Conservation (phyloP, 2,113 vertebrate species). For the Corythornis madagascariensis region DNA sequence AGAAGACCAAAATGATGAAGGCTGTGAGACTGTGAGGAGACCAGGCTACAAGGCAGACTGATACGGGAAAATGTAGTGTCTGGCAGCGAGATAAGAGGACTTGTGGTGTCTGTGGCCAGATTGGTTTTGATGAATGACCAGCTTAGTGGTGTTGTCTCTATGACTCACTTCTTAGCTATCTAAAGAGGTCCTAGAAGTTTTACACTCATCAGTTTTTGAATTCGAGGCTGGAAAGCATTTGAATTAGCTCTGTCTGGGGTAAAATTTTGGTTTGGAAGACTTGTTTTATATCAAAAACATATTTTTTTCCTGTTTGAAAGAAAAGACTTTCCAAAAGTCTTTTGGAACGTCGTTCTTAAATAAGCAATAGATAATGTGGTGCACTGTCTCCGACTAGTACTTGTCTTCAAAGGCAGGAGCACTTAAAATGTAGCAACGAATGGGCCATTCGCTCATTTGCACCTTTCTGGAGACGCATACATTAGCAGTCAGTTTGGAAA, state of each 20-base stretch:
- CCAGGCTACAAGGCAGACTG: slow-evolving; percentile 40
- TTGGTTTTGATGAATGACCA: slow-evolving; percentile 71
- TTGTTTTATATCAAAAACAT: background rate
- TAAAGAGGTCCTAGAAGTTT: background rate
- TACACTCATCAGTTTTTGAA: slow-evolving; percentile 12
- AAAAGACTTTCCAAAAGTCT: background rate
- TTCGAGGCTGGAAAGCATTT: background rate
- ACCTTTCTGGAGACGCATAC: slow-evolving; percentile 4
- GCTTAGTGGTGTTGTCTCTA: slow-evolving; percentile 59
- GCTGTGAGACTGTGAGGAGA: background rate
- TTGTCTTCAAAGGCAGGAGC: slow-evolving; percentile 7
- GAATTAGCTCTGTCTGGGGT: slow-evolving; percentile 6
- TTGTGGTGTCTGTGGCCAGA: slow-evolving; percentile 51
- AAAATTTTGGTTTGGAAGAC: background rate
- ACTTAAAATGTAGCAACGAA: background rate
- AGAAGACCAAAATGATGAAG: slow-evolving; percentile 7
- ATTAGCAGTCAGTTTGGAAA: background rate
- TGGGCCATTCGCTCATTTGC: background rate
- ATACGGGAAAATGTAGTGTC: slow-evolving; percentile 67
- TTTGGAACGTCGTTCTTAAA: background rate
- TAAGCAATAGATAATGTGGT: background rate
- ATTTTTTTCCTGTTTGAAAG: background rate
- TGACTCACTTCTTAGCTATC: slow-evolving; percentile 61
- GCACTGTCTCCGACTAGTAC: background rate
- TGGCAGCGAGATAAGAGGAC: slow-evolving; percentile 58